Evolutionary conservation across 2,797 vertebrate species (phyloP).

Genomic region (Fringilla coelebs): DNA sequence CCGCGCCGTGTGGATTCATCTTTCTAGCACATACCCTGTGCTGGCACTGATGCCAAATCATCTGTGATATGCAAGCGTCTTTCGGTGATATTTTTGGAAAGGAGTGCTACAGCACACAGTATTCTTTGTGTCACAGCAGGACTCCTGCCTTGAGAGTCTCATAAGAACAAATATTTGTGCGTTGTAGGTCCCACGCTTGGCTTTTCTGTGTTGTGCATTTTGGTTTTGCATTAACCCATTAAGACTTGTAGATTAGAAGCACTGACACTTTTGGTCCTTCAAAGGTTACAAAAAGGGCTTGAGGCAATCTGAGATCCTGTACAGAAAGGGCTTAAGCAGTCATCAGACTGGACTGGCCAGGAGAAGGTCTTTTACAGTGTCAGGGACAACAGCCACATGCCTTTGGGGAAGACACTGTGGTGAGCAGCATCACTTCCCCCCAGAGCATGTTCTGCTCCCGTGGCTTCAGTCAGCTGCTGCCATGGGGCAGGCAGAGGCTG

Average conservation of each 20-base stretch:
- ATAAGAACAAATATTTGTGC: constrained; percentile 57
- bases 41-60: constrained; percentile 56
- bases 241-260: constrained; percentile 31
- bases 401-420: not conserved
- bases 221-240: constrained; percentile 25
- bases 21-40: not conserved
- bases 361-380: not conserved
- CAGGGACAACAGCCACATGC: not conserved
- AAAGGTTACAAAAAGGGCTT: constrained; percentile 26
- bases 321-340: not conserved
- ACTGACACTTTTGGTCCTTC: constrained; percentile 65
- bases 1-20: not conserved
- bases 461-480: not conserved
- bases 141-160: constrained; percentile 40
- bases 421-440: not conserved
- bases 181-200: constrained; percentile 54
- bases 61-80: not conserved
- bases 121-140: constrained; percentile 59
- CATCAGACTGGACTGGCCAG: not conserved
- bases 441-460: accelerated
- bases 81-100: constrained; percentile 41
- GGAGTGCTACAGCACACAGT: constrained; percentile 41
- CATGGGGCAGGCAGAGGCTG: not conserved
- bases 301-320: constrained; percentile 22
- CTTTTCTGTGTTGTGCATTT: constrained; percentile 23